Evolutionary conservation across 2,888 invertebrate genomes (phyloP).

Genomic region (Drosophila buzzatii): DNA sequence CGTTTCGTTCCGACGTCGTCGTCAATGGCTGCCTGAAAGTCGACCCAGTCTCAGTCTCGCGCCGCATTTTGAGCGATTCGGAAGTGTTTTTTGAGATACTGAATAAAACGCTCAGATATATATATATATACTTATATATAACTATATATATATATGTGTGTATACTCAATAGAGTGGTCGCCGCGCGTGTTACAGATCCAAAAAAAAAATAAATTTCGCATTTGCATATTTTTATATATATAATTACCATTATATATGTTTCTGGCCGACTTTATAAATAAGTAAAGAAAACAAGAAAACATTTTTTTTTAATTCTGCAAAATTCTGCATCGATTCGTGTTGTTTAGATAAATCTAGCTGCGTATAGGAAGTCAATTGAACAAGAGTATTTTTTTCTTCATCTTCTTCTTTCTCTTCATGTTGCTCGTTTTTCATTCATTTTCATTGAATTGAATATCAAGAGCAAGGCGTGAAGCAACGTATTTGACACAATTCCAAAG

Average conservation of each 20-base stretch:
- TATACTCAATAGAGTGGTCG: conserved; percentile 23
- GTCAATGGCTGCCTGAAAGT: conserved; percentile 61
- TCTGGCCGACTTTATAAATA: conserved; percentile 25
- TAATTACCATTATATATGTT: conserved; percentile 8
- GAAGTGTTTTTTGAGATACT: conserved; percentile 65
- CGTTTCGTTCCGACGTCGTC: conserved; percentile 52
- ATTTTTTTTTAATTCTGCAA: conserved; percentile 14
- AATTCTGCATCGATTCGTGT: conserved; percentile 41
- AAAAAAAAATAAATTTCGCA: conserved; percentile 31
- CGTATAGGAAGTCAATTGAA: conserved; percentile 29
- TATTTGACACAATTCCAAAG: conserved; percentile 44
- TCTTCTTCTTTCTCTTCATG: background rate
- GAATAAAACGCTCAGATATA: conserved; percentile 28
- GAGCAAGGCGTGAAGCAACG: conserved; percentile 46
- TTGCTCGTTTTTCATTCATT: conserved; percentile 8
- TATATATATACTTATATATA: conserved; percentile 7
- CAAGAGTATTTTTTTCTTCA: conserved; percentile 7
- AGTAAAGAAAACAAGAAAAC: conserved; percentile 20
- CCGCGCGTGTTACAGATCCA: conserved; percentile 67
- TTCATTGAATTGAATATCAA: conserved; percentile 41
- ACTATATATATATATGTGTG: conserved; percentile 5
- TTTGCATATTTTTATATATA: conserved; percentile 20
- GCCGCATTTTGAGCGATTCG: conserved; percentile 81
- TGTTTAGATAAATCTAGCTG: conserved; percentile 8
- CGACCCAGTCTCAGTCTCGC: conserved; percentile 73